Conservation (phyloP, 1,140 invertebrate species). For the Drosophila sproati region DNA sequence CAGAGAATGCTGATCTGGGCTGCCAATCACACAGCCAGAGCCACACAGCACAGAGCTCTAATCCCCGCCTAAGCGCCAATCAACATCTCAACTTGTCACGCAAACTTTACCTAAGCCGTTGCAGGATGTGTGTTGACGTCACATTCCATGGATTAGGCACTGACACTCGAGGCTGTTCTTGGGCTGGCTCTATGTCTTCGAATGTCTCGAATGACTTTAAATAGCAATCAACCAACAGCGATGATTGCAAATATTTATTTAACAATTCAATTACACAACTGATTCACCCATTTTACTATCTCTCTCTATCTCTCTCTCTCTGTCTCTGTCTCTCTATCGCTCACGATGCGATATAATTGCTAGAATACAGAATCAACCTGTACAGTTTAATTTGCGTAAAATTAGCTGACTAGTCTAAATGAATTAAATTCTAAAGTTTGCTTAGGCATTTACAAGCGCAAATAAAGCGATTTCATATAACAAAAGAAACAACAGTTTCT, state of each 20-base stretch:
- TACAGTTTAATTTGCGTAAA: not conserved
- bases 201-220: no score
- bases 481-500: constrained; percentile 8
- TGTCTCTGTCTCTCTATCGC: not conserved
- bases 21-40: constrained; percentile 56
- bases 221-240: no score
- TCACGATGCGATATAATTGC: not conserved
- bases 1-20: not conserved
- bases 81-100: constrained; percentile 57
- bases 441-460: constrained; percentile 5
- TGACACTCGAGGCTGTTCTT: no score
- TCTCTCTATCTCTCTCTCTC: no score
- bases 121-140: no score
- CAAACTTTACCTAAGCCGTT: not conserved
- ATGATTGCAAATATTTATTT: not conserved
- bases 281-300: not conserved
- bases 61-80: constrained; percentile 36
- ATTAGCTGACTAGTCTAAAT: not conserved
- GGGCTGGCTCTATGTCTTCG: no score
- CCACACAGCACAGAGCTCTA: constrained; percentile 24
- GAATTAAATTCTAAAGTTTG: constrained; percentile 23
- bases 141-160: no score
- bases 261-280: not conserved
- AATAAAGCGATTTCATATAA: not conserved
- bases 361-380: not conserved